Percentiles rank a stretch among this genome's conserved stretches.
Evolutionary conservation across 2,888 invertebrate genomes (phyloP).

Genomic region (Drosophila neonasuta): DNA sequence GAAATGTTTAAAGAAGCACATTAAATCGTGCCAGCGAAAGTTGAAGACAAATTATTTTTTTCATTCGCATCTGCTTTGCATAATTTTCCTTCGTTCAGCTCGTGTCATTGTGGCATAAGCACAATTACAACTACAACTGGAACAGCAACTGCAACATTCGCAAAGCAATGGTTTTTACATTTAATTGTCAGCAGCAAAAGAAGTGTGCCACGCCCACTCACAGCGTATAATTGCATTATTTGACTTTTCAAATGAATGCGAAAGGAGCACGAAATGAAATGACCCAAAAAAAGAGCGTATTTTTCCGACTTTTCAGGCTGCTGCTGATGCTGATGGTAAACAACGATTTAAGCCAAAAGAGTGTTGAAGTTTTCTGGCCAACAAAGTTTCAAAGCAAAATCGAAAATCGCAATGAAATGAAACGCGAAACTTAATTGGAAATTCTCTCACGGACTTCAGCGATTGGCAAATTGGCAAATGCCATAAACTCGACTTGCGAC

Average conservation of each 20-base stretch:
- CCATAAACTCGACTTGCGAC: slow-evolving; percentile 50
- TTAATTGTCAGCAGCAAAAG: slow-evolving; percentile 19
- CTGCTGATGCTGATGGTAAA: slow-evolving; percentile 13
- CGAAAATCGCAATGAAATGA: slow-evolving; percentile 18
- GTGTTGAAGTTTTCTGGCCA: slow-evolving; percentile 1
- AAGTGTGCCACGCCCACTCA: slow-evolving; percentile 58
- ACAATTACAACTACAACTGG: not conserved
- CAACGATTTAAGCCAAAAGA: slow-evolving; percentile 32
- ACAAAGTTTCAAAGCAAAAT: slow-evolving; percentile 25
- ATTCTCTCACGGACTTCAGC: slow-evolving; percentile 67
- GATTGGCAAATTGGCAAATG: slow-evolving; percentile 48
- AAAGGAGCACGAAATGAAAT: slow-evolving; percentile 34
- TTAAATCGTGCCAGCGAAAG: too few species aligned
- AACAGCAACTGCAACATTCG: slow-evolving; percentile 47
- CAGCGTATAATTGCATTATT: slow-evolving; percentile 60
- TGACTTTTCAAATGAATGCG: slow-evolving; percentile 21
- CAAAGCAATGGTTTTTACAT: slow-evolving; percentile 39
- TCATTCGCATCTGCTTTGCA: too few species aligned
- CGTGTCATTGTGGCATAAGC: slow-evolving; percentile 32
- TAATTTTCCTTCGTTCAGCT: not conserved
- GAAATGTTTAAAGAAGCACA: too few species aligned
- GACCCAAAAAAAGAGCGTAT: slow-evolving; percentile 48
- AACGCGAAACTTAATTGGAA: slow-evolving; percentile 69
- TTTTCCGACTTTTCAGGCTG: slow-evolving; percentile 12
- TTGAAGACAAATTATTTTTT: too few species aligned